These are phyloP conservation scores for Actinia equina DNA, from an alignment of 64 coral and sea anemone species.

Conservation along the genomic window DNA sequence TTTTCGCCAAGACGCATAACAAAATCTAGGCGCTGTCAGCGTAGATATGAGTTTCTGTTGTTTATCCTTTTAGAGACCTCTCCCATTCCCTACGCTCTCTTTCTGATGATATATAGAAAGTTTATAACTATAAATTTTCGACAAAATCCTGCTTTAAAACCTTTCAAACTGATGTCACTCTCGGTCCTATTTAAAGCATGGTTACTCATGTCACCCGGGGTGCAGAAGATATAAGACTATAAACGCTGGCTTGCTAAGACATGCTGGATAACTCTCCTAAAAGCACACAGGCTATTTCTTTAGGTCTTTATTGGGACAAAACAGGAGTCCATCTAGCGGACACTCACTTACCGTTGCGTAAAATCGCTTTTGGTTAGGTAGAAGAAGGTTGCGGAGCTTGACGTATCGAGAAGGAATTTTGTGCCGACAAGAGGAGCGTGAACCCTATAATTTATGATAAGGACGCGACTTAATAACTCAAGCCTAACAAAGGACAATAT, in stretches of 20 bases:
- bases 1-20: neutral
- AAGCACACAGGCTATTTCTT: neutral
- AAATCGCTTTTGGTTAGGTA: neutral
- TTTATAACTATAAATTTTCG: neutral
- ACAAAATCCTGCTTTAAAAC: neutral
- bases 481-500: conserved; percentile 15
- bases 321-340: neutral
- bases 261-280: neutral
- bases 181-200: neutral
- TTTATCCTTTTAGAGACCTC: neutral
- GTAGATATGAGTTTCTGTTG: neutral
- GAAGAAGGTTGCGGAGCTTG: conserved; percentile 14
- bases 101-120: neutral
- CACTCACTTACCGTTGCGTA: conserved; percentile 1
- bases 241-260: neutral
- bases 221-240: neutral
- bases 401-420: conserved; percentile 20
- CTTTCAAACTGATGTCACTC: neutral
- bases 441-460: conserved; percentile 21
- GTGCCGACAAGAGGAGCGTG: conserved; percentile 18
- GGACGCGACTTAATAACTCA: neutral
- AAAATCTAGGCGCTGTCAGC: conserved; percentile 6
- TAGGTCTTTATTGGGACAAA: neutral
- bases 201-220: conserved; percentile 3
- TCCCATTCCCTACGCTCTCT: neutral